These are phyloP conservation scores for Epizoanthus ramosus DNA, from an alignment of 92 coral and sea anemone genomes.

Conservation along the genomic window DNA sequence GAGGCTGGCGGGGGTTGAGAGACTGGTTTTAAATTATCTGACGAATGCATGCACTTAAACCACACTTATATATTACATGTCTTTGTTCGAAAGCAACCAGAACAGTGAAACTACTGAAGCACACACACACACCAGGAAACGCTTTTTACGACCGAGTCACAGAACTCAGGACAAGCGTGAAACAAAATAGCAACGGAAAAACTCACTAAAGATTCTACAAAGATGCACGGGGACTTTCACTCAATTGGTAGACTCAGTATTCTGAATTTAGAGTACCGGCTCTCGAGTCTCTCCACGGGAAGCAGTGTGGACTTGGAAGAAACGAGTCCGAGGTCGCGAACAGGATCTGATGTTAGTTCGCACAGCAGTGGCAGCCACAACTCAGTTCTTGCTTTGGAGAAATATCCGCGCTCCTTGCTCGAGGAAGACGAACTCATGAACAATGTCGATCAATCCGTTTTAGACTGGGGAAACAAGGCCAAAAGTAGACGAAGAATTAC, in stretches of 20 bases:
- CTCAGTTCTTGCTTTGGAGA: conserved; percentile 4
- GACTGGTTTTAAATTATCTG: conserved; percentile 17
- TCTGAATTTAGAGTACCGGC: conserved; percentile 16
- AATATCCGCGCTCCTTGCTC: conserved; percentile 16
- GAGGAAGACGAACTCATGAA: conserved; percentile 37
- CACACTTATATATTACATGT: conserved; percentile 6
- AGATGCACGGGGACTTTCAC: conserved; percentile 29
- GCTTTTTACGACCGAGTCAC: neutral
- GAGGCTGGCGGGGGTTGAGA: conserved; percentile 29
- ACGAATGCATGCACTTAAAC: conserved; percentile 22
- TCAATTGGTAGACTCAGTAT: conserved; percentile 22
- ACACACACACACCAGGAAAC: neutral
- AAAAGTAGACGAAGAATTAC: conserved; percentile 11
- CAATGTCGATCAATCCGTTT: conserved; percentile 13
- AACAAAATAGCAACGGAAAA: neutral
- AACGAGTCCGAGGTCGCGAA: neutral
- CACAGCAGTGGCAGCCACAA: neutral
- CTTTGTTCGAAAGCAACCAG: conserved; percentile 25
- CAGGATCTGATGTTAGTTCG: conserved; percentile 17
- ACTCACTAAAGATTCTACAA: neutral
- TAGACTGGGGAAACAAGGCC: conserved; percentile 38
- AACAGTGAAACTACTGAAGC: neutral
- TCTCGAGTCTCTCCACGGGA: conserved; percentile 33
- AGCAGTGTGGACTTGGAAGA: conserved; percentile 33
- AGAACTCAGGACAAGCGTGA: neutral